These are phyloP conservation scores for Nautilus pompilius DNA, from an alignment of 1,140 invertebrate species.

Conservation along the genomic window DNA sequence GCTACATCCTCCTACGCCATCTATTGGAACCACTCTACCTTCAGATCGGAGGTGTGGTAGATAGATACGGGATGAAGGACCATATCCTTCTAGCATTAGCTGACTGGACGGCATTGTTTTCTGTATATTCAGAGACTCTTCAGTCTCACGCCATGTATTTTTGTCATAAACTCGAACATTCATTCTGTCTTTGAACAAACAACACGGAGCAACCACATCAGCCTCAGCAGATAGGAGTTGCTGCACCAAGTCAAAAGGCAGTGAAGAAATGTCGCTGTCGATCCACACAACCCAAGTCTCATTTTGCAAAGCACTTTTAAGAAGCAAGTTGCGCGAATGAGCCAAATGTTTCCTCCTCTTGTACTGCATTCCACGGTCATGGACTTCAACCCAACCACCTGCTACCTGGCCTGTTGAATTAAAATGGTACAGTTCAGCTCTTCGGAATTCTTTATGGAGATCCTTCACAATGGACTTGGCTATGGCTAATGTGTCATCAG, in stretches of 20 bases:
- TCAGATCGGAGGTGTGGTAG: conserved; percentile 40
- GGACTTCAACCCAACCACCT: conserved; percentile 27
- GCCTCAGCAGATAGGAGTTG: conserved; percentile 37
- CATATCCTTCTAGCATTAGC: conserved; percentile 46
- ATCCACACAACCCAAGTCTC: conserved; percentile 47
- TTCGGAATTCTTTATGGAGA: conserved; percentile 24
- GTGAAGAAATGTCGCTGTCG: conserved; percentile 39
- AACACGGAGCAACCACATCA: conserved; percentile 37
- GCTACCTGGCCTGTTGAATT: conserved; percentile 25
- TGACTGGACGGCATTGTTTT: conserved; percentile 15
- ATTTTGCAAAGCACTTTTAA: conserved; percentile 22
- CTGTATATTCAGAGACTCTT: conserved; percentile 27
- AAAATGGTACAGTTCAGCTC: conserved; percentile 26
- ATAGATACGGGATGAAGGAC: conserved; percentile 29
- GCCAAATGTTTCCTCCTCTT: conserved; percentile 38
- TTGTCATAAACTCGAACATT: conserved; percentile 39
- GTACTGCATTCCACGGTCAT: conserved; percentile 26
- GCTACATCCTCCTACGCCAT: conserved; percentile 48
- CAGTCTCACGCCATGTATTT: conserved; percentile 49
- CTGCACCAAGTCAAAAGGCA: conserved; percentile 39
- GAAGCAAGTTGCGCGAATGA: conserved; percentile 34
- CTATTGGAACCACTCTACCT: conserved; percentile 39
- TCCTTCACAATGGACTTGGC: conserved; percentile 22
- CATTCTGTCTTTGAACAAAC: conserved; percentile 25
- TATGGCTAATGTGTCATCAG: conserved; percentile 29